Percentiles rank a stretch among this genome's conserved stretches.
phyloP scores from a whole-genome alignment of 1,140 invertebrate species.

The Scaptodrosophila lebanonensis region DNA sequence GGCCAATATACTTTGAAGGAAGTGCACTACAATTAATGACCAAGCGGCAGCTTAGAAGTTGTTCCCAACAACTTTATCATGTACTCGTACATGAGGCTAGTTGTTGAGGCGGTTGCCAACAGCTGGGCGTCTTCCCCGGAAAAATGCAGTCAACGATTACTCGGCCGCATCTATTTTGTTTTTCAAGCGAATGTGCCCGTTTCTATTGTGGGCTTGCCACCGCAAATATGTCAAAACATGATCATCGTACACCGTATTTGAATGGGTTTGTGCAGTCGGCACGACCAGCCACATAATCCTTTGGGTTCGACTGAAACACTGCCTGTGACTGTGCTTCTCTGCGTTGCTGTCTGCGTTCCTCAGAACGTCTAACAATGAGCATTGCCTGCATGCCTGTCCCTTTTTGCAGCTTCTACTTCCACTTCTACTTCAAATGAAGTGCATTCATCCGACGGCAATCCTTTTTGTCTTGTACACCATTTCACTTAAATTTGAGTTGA shows the following conservation, averaged over 20 bases:
- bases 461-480: constrained; percentile 66
- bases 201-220: constrained; percentile 22
- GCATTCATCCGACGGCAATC: constrained; percentile 72
- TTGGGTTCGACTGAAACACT: constrained; percentile 47
- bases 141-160: constrained; percentile 34
- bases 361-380: constrained; percentile 54
- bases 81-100: background rate
- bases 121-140: constrained; percentile 47
- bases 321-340: constrained; percentile 23
- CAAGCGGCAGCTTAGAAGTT: constrained; percentile 58
- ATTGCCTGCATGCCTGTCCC: constrained; percentile 32
- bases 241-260: constrained; percentile 46
- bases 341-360: constrained; percentile 35
- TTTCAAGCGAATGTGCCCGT: constrained; percentile 21
- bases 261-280: constrained; percentile 13
- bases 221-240: constrained; percentile 71
- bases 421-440: constrained; percentile 70
- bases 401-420: constrained; percentile 1
- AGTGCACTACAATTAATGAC: constrained; percentile 58
- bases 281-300: constrained; percentile 52
- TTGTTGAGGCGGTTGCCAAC: background rate
- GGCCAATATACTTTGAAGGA: no score
- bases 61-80: constrained; percentile 52
- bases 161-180: constrained; percentile 44
- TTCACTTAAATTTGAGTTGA: constrained; percentile 71